Percentiles rank a stretch among this genome's conserved stretches.
Conservation (phyloP, 1,140 invertebrate genomes). For the Bombus huntii region DNA sequence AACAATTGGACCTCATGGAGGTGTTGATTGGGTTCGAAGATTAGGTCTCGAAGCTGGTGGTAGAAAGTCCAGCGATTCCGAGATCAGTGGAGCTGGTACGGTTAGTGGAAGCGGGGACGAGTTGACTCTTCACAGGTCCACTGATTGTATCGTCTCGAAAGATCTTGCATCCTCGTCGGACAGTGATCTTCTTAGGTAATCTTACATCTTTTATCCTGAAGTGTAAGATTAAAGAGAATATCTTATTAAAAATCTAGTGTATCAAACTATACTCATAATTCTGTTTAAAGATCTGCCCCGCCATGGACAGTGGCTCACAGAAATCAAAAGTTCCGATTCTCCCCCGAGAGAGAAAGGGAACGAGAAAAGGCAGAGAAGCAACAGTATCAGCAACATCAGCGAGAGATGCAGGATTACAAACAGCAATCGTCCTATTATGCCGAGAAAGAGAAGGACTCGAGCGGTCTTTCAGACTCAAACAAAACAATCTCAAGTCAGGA, state of each 20-base stretch:
- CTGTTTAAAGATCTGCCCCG: slow-evolving; percentile 77
- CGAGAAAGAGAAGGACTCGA: slow-evolving; percentile 72
- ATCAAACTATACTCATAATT: neutral
- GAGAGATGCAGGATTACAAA: slow-evolving; percentile 63
- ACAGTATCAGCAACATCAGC: slow-evolving; percentile 66
- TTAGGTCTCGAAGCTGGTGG: slow-evolving; percentile 79
- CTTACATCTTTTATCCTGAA: no score
- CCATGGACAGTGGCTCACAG: slow-evolving; percentile 77
- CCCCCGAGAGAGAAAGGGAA: slow-evolving; percentile 78
- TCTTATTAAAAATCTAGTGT: no score
- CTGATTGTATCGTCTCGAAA: slow-evolving; percentile 87
- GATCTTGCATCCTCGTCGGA: slow-evolving; percentile 85
- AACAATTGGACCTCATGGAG: slow-evolving; percentile 86
- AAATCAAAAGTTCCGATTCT: slow-evolving; percentile 79
- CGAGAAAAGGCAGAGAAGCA: slow-evolving; percentile 71
- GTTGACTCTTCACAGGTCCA: slow-evolving; percentile 85
- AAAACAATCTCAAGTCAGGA: slow-evolving; percentile 84
- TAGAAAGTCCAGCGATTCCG: slow-evolving; percentile 82
- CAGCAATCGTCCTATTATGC: slow-evolving; percentile 58
- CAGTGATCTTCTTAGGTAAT: slow-evolving; percentile 83
- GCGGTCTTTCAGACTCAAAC: slow-evolving; percentile 82
- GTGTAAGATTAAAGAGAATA: no score
- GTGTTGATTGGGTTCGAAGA: slow-evolving; percentile 86
- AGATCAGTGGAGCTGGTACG: slow-evolving; percentile 76
- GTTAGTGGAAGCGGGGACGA: slow-evolving; percentile 82